A percentile compares a stretch with the other conserved stretches of the same genome.
Evolutionary conservation across 2,113 vertebrate species (phyloP).

Genomic region (Chroicocephalus ridibundus): DNA sequence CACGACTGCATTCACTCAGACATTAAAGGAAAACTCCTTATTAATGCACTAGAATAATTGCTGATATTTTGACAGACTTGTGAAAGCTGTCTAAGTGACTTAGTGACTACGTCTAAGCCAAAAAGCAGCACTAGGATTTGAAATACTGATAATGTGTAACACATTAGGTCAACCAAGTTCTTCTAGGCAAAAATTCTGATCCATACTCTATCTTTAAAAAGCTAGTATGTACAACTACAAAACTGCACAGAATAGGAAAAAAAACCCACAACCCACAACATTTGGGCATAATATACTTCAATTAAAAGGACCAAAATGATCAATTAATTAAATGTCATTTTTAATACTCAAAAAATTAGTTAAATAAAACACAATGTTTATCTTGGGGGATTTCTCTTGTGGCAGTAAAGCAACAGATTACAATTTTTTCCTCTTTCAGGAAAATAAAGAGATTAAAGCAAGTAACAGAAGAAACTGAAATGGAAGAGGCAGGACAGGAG

Average conservation of each 20-base stretch:
- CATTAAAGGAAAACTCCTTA: neutral
- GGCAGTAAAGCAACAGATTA: neutral
- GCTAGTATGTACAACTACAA: neutral
- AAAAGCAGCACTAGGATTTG: neutral
- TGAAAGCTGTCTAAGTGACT: neutral
- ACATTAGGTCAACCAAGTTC: neutral
- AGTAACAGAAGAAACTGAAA: neutral
- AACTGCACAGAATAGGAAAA: neutral
- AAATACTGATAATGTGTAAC: neutral
- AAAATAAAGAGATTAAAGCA: neutral
- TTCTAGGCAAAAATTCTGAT: neutral
- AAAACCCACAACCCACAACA: neutral
- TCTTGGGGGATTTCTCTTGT: neutral
- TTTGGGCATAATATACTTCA: neutral
- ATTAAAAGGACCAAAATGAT: neutral
- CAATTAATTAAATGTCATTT: neutral
- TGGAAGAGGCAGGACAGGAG: neutral
- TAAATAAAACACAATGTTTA: neutral
- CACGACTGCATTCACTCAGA: neutral
- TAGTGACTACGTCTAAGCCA: neutral
- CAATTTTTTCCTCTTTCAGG: neutral
- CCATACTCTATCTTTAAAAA: neutral
- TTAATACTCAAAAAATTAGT: neutral
- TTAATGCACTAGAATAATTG: conserved; percentile 14
- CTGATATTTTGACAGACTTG: conserved; percentile 4